These are phyloP conservation scores for Mergus octosetaceus DNA, from an alignment of 2,797 vertebrate genomes.

Conservation along the genomic window DNA sequence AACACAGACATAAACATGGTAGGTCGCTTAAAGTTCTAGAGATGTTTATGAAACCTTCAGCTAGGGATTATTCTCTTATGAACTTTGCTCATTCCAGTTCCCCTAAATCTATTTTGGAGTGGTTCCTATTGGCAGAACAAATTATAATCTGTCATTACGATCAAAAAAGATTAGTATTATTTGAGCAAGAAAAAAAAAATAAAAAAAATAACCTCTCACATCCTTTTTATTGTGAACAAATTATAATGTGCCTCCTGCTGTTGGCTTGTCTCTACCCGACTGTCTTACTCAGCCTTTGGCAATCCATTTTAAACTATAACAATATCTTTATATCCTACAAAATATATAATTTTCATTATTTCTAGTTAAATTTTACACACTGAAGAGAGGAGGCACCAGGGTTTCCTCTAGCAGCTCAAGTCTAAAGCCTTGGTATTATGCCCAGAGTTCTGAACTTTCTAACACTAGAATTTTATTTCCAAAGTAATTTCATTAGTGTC, in stretches of 20 bases:
- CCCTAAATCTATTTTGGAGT: constrained; percentile 16
- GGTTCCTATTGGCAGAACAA: constrained; percentile 15
- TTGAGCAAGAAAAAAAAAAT: neutral
- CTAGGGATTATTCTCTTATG: neutral
- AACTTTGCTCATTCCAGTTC: neutral
- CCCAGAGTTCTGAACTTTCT: neutral
- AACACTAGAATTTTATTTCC: neutral
- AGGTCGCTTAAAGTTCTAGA: neutral
- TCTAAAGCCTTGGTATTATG: neutral
- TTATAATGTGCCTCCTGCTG: neutral
- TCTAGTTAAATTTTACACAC: neutral
- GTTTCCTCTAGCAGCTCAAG: neutral
- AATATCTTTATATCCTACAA: neutral
- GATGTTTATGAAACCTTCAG: neutral
- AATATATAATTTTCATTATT: neutral
- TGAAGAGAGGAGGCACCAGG: neutral
- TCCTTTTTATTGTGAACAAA: neutral
- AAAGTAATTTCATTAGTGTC: neutral
- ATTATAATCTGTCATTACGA: neutral
- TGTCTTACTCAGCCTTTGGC: neutral
- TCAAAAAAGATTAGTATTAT: constrained; percentile 24
- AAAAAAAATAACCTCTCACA: neutral
- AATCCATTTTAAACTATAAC: neutral
- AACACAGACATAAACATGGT: neutral
- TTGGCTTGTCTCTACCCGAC: neutral